A percentile compares a stretch with the other conserved stretches of the same genome.
phyloP scores from a whole-genome alignment of 2,113 vertebrate genomes.

The Phrynosoma platyrhinos region DNA sequence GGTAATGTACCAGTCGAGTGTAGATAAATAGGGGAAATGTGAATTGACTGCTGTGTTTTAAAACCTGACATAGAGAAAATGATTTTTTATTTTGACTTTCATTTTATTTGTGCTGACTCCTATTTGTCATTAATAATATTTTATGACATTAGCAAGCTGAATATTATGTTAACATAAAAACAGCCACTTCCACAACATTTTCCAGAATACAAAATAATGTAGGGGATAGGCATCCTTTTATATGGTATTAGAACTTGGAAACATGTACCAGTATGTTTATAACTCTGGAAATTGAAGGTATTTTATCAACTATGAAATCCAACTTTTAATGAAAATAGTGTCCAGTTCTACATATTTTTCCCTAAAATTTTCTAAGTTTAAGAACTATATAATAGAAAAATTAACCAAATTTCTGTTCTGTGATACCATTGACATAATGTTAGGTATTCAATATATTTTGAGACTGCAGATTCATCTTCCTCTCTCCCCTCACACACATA shows the following conservation, averaged over 20 bases:
- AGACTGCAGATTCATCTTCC: not conserved
- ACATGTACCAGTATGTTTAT: not conserved
- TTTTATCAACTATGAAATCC: slow-evolving; percentile 21
- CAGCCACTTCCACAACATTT: not conserved
- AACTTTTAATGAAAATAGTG: not conserved
- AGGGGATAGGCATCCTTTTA: not conserved
- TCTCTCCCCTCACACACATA: not conserved
- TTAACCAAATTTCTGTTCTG: not conserved
- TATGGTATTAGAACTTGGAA: not conserved
- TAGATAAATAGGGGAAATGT: not conserved
- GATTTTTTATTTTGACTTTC: not conserved
- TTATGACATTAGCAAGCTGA: not conserved
- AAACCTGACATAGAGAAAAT: not conserved
- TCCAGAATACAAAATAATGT: slow-evolving; percentile 1
- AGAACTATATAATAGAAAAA: not conserved
- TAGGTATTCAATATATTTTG: not conserved
- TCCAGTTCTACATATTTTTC: not conserved
- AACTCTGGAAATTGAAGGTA: not conserved
- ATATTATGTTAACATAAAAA: not conserved
- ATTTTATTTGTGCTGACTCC: slow-evolving; percentile 3
- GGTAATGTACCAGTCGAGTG: not conserved
- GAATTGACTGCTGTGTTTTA: not conserved
- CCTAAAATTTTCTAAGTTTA: not conserved
- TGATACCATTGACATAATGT: not conserved
- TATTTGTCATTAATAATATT: not conserved